Conservation (phyloP, 2,113 vertebrate genomes). For the Eulemur rufifrons region DNA sequence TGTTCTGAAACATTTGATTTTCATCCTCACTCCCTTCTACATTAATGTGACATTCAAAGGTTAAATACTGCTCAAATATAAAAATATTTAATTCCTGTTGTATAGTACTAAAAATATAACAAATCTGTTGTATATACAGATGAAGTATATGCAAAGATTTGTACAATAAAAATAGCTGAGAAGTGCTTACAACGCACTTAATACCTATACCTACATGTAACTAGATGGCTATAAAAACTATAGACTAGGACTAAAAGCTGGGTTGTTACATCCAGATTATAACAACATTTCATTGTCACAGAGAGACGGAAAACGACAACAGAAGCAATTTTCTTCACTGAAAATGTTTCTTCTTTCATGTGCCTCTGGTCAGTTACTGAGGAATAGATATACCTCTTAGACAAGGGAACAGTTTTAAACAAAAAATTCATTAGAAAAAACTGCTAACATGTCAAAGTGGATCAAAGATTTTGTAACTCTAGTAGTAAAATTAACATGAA, state of each 20-base stretch:
- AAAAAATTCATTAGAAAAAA: conserved; percentile 41
- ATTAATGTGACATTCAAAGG: conserved; percentile 32
- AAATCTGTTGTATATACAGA: background rate
- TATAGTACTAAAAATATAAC: background rate
- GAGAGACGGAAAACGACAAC: background rate
- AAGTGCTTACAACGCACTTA: conserved; percentile 33
- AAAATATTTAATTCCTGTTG: conserved; percentile 19
- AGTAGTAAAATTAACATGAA: background rate
- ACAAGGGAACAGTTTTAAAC: conserved; percentile 11
- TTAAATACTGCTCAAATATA: conserved; percentile 58
- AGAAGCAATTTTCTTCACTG: conserved; percentile 24
- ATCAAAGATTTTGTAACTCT: conserved; percentile 34
- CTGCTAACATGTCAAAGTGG: background rate
- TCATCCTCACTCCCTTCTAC: conserved; percentile 32
- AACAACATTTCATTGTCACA: conserved; percentile 20
- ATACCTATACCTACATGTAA: background rate
- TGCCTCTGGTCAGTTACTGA: conserved; percentile 48
- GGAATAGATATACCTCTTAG: background rate
- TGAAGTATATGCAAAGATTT: conserved; percentile 46
- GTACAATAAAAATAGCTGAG: background rate
- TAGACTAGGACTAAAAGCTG: conserved; percentile 27
- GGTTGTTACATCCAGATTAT: background rate
- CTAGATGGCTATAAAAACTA: background rate
- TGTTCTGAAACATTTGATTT: conserved; percentile 22
- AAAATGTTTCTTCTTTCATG: conserved; percentile 57